Base-by-base conservation (phyloP, 2,797 vertebrate genomes). In the Crenichthys baileyi region DNA sequence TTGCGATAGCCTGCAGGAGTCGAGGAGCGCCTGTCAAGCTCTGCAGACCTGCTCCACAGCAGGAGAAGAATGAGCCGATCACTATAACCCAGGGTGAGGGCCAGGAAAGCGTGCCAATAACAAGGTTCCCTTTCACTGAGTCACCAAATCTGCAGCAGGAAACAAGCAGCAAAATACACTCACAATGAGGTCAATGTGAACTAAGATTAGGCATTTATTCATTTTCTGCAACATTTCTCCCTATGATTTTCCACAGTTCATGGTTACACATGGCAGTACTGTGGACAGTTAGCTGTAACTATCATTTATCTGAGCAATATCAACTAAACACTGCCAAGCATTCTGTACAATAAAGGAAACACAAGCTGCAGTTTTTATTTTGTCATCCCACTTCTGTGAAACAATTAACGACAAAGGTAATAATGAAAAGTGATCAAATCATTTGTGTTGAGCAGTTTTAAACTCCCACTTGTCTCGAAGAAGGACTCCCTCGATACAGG, bases 41-140 rank as follows among this genome's bases (percentile, higher is more conserved):
- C 93, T 99, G 98, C 0, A 99, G 96, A 65, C 98, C 98, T 0
- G 98, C 98, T 1, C 98, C 98, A 0, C 97, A 99, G 20, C 98
- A 99, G 79, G 98, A 99, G 91, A 99, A 99, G 93, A 99, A 99
- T 0, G 98, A 99, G 70, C 98, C 98, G 1, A 99, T 99, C 82
- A 99, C 97, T 29, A 99, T 99, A 31, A 99, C 98, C 98, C 98
- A 99, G 0, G 98, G 97, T 0, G 98, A 99, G 0, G 98, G 98
- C 98, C 98, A 99, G 0, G 98, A 98, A 72, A 99, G 86, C 0
- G 96, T 97, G 73, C 97, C 98, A 3, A 99, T 98, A 36, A 99
- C 98, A 5, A 99, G 95, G 83, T 98, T 98, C 60, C 97, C 96
- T 82, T 97, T 96, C 76, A 99, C 97, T 0, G 98, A 97, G 90